Conservation (phyloP, 2,888 invertebrate genomes). For the Chrysomela aeneicollis region DNA sequence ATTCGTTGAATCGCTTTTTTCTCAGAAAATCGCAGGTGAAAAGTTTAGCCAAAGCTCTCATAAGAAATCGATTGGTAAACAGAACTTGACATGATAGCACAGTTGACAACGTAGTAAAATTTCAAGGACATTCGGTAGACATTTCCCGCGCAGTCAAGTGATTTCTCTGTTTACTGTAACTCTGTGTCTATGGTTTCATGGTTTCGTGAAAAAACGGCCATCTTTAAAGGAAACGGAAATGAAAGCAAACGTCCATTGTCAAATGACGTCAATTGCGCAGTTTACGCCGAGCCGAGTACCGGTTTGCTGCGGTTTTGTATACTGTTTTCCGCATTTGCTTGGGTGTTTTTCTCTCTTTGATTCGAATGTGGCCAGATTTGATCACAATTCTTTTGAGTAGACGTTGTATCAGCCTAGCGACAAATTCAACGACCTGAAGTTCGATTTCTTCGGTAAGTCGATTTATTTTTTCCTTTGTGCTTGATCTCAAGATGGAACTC, state of each 20-base stretch:
- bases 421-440: neutral
- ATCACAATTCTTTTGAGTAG: neutral
- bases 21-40: no score
- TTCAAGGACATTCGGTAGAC: no score
- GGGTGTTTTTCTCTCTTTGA: neutral
- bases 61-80: no score
- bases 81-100: no score
- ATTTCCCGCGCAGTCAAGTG: no score
- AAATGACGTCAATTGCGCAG: conserved; percentile 7
- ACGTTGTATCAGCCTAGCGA: conserved; percentile 2
- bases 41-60: no score
- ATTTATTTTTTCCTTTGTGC: neutral
- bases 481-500: neutral
- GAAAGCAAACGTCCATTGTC: neutral
- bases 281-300: neutral
- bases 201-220: neutral
- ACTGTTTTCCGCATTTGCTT: conserved; percentile 1
- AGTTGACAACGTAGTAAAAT: no score
- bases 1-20: no score
- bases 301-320: neutral
- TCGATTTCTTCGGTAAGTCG: neutral
- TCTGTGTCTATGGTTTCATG: no score
- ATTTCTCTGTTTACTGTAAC: no score
- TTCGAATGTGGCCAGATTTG: conserved; percentile 1
- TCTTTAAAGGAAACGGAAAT: neutral